Conservation (phyloP, 1,140 invertebrate species). For the Spodoptera litura region DNA sequence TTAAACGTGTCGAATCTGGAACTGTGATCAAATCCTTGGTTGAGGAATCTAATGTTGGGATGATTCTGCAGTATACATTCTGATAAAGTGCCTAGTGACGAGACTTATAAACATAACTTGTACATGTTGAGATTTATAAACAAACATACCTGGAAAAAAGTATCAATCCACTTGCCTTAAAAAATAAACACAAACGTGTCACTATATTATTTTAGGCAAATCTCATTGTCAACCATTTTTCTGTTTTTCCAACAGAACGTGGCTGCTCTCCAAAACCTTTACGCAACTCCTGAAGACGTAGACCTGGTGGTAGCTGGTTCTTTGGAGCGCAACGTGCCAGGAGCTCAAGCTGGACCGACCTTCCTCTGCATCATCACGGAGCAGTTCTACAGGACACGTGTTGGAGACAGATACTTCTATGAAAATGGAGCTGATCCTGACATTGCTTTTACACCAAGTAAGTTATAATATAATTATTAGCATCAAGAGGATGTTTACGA, state of each 20-base stretch:
- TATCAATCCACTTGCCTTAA: too few relatives aligned
- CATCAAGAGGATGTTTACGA: too few relatives aligned
- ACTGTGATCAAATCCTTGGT: too few relatives aligned
- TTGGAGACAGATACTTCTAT: conserved; percentile 94
- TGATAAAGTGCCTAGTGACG: too few relatives aligned
- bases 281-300: conserved; percentile 92
- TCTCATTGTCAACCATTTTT: background rate
- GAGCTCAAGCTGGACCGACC: conserved; percentile 94
- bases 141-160: background rate
- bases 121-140: background rate
- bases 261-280: conserved; percentile 88
- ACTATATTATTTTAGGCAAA: too few relatives aligned
- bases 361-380: conserved; percentile 96
- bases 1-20: too few relatives aligned
- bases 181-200: too few relatives aligned
- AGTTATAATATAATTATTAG: conserved; percentile 56
- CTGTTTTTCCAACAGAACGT: conserved; percentile 86
- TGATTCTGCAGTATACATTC: too few relatives aligned
- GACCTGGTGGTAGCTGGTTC: conserved; percentile 95
- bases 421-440: conserved; percentile 89
- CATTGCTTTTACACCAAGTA: conserved; percentile 91
- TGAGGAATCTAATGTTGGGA: too few relatives aligned
- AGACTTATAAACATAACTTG: background rate
- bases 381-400: conserved; percentile 94
- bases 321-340: conserved; percentile 91